Conservation (phyloP, 2,888 invertebrate species). For the Cyclophora albipunctata region DNA sequence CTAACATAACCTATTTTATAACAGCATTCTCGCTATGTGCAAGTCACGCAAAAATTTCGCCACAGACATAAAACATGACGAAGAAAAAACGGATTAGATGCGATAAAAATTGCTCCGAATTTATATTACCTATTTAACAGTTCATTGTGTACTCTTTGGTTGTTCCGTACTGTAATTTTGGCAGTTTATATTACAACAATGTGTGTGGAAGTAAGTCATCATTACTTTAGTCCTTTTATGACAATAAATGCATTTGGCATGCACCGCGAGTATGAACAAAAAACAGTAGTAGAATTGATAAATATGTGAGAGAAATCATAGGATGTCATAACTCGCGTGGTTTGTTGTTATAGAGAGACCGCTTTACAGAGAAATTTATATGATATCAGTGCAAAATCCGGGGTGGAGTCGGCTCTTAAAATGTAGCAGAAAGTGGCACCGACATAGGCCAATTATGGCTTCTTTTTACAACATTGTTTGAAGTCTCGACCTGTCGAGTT, state of each 20-base stretch:
- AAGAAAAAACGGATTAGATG: conserved; percentile 4
- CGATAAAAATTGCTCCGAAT: conserved; percentile 19
- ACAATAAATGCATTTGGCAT: too few species aligned
- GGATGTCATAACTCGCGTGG: conserved; percentile 8
- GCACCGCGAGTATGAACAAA: too few species aligned
- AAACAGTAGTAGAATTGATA: too few species aligned
- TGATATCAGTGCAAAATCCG: conserved; percentile 9
- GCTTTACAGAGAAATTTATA: conserved; percentile 5
- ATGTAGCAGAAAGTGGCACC: conserved; percentile 49
- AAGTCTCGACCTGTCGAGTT: conserved; percentile 41
- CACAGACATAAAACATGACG: conserved; percentile 9
- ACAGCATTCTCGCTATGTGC: conserved; percentile 12
- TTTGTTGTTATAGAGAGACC: conserved; percentile 10
- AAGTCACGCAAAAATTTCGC: conserved; percentile 16
- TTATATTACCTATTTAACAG: conserved; percentile 20
- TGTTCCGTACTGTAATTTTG: too few species aligned
- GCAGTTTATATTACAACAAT: too few species aligned
- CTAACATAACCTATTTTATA: conserved; percentile 1
- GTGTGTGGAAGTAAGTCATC: too few species aligned
- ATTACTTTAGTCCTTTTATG: too few species aligned
- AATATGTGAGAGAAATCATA: conserved; percentile 5
- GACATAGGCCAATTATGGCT: conserved; percentile 48
- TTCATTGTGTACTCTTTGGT: conserved; percentile 1
- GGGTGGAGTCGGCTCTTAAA: conserved; percentile 17
- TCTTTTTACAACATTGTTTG: conserved; percentile 61